These are phyloP conservation scores for Phyllostomus discolor DNA, from an alignment of 2,113 vertebrate genomes.

Conservation along the genomic window DNA sequence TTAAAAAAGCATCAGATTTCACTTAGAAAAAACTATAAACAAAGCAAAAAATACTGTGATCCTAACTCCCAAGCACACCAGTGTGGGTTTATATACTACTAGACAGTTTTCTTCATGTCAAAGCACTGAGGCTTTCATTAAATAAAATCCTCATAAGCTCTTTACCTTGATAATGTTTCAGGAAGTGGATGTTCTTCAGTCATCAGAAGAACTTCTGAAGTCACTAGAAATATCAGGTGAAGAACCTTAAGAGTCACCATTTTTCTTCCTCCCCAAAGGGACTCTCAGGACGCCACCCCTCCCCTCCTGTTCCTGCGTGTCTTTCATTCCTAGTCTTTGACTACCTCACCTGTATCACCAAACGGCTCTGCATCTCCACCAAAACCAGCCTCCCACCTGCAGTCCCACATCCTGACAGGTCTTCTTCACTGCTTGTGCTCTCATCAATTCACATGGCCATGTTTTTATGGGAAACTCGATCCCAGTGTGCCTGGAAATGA, in stretches of 20 bases:
- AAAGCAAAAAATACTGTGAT: background rate
- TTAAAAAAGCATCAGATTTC: background rate
- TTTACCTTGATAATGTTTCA: background rate
- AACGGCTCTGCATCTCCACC: background rate
- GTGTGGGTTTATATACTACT: background rate
- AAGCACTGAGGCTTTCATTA: background rate
- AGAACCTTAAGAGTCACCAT: background rate
- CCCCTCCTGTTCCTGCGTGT: background rate
- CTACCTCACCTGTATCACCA: background rate
- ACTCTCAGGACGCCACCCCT: background rate
- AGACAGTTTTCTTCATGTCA: background rate
- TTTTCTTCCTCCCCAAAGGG: background rate
- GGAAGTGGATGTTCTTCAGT: rapidly evolving
- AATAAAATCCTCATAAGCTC: background rate
- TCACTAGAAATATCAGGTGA: background rate
- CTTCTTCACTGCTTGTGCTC: background rate
- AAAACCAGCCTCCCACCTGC: too few relatives aligned
- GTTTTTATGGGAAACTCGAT: background rate
- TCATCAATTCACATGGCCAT: background rate
- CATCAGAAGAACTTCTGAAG: background rate
- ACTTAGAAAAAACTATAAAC: background rate
- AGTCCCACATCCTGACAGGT: background rate
- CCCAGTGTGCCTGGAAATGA: background rate
- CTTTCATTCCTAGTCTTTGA: background rate
- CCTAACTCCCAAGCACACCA: background rate